These are phyloP conservation scores for Bombus superbus DNA, from an alignment of 1,140 invertebrate genomes.

Conservation along the genomic window DNA sequence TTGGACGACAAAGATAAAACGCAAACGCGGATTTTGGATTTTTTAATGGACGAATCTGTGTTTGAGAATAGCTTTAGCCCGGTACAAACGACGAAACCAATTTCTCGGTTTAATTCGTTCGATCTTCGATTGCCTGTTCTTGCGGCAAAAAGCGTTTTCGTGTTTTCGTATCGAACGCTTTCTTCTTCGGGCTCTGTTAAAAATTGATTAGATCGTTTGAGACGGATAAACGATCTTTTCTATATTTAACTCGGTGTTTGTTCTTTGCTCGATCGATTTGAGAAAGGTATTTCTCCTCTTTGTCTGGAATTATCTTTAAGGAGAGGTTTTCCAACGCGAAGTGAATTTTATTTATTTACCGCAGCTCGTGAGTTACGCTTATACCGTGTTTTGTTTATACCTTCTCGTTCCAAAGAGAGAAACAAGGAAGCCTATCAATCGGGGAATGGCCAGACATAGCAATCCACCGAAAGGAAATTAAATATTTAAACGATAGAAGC, in stretches of 20 bases:
- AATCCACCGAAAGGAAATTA: background rate
- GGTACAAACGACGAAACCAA: background rate
- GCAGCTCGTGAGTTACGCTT: background rate
- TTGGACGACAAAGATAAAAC: background rate
- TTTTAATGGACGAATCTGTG: background rate
- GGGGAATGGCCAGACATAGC: too few relatives aligned
- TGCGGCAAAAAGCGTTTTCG: background rate
- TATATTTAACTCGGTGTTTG: too few relatives aligned
- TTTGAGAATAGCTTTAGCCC: background rate
- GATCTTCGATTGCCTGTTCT: background rate
- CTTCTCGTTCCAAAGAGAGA: background rate
- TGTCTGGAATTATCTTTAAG: background rate
- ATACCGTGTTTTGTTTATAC: background rate
- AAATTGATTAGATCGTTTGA: background rate
- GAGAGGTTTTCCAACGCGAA: too few relatives aligned
- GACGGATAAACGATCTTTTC: too few relatives aligned
- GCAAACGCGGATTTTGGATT: background rate
- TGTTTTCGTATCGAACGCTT: too few relatives aligned
- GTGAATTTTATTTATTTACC: too few relatives aligned
- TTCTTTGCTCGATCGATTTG: too few relatives aligned
- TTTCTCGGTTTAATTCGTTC: background rate
- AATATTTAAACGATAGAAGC: background rate
- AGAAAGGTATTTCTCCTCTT: background rate
- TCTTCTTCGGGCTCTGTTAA: background rate
- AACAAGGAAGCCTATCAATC: too few relatives aligned